phyloP scores from a whole-genome alignment of 2,797 vertebrate species.

The Crenichthys baileyi region DNA sequence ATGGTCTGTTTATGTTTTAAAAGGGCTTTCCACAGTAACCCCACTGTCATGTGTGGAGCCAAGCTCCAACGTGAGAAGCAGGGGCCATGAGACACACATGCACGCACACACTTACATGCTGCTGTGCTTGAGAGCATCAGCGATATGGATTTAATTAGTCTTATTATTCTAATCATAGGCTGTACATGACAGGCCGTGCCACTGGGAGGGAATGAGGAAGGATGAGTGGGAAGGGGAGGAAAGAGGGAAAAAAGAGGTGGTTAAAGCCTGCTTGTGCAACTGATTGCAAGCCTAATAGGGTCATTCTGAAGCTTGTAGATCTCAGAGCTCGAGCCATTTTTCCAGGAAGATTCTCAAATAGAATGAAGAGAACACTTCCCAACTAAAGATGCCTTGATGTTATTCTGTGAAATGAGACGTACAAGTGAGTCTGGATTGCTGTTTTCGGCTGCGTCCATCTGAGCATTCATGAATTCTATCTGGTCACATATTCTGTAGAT shows the following conservation, averaged over 20 bases:
- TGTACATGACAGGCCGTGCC: slow-evolving; percentile 70
- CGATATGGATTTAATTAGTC: slow-evolving; percentile 76
- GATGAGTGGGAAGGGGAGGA: neutral
- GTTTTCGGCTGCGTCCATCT: neutral
- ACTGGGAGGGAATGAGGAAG: slow-evolving; percentile 44
- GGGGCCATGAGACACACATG: slow-evolving; percentile 11
- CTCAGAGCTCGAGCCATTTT: neutral
- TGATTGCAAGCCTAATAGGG: slow-evolving; percentile 30
- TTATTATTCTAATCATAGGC: slow-evolving; percentile 77
- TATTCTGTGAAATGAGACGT: neutral
- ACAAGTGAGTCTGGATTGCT: neutral
- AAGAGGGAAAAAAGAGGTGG: slow-evolving; percentile 20
- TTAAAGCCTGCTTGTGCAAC: slow-evolving; percentile 26
- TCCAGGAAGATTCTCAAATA: slow-evolving; percentile 31
- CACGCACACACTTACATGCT: slow-evolving; percentile 15
- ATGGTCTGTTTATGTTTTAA: slow-evolving; percentile 77
- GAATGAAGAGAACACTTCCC: slow-evolving; percentile 8
- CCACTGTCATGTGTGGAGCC: slow-evolving; percentile 68
- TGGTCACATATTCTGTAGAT: neutral
- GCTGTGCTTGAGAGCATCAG: slow-evolving; percentile 50
- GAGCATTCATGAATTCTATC: neutral
- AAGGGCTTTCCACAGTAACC: slow-evolving; percentile 70
- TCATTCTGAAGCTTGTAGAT: slow-evolving; percentile 29
- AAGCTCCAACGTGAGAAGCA: slow-evolving; percentile 34
- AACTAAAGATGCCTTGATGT: slow-evolving; percentile 9